Evolutionary conservation across 2,888 invertebrate species (phyloP).

Genomic region (Exephanes ischioxanthus): DNA sequence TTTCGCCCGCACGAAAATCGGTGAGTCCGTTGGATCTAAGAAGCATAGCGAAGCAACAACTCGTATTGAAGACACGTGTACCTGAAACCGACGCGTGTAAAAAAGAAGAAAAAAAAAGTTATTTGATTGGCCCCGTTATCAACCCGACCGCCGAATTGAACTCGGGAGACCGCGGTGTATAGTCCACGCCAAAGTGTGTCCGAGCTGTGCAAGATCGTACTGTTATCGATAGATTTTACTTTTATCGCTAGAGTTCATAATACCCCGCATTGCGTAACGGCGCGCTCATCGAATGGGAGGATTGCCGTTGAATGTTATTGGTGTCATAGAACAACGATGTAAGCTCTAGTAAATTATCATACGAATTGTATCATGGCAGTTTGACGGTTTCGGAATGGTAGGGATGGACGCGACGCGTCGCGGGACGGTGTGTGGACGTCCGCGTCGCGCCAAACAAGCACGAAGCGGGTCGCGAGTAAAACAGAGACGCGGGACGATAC

Average conservation of each 20-base stretch:
- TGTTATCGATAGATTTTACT: slow-evolving; percentile 17
- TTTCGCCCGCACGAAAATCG: slow-evolving; percentile 66
- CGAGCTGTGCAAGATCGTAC: neutral
- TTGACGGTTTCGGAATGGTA: neutral
- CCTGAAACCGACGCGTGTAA: neutral
- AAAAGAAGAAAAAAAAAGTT: neutral
- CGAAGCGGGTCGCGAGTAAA: neutral
- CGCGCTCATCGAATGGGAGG: neutral
- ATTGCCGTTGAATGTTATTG: neutral
- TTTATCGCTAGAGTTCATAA: neutral
- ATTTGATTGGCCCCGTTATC: neutral
- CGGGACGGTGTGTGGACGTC: slow-evolving; percentile 1
- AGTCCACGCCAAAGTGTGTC: neutral
- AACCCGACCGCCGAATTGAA: neutral
- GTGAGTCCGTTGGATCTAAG: slow-evolving; percentile 73
- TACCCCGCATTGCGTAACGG: neutral
- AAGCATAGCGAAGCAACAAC: neutral
- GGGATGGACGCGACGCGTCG: neutral
- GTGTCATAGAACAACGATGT: neutral
- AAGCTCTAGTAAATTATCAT: neutral
- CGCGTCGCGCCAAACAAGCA: neutral
- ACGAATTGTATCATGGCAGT: neutral
- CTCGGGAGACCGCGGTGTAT: neutral
- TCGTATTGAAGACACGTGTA: neutral
- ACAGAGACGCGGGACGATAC: neutral